Evolutionary conservation across 2,113 vertebrate species (phyloP), one percentile per base, ranked within the genome.

Genomic region (Heterotis niloticus): DNA sequence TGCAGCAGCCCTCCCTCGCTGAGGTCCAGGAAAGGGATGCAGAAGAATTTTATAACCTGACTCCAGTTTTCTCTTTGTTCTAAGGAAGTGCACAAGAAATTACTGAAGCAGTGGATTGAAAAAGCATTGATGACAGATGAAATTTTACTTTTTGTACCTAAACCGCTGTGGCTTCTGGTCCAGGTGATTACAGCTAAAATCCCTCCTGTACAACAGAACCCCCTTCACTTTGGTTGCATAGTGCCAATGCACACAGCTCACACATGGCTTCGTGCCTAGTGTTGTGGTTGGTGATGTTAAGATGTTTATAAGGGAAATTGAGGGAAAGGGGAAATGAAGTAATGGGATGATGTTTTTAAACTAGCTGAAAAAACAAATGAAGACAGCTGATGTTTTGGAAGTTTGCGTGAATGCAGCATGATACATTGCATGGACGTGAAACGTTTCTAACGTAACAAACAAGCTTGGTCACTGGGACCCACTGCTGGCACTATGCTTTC

Each of bases 251-350:
- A 71, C 23, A 20, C 12, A 54, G 44, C 34, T 51, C 69, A n/a
- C 23, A 51, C 51, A 34, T 71, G 69, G 18, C 44, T 9, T 71
- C 20, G n/a, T 12, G 20, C 20, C 29, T 23, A 29, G 67, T 69
- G 10, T 44, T 20, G 67, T 69, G 29, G 67, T 69, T 69, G 29
- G 67, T 69, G 34, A 17, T n/a, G 69, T 20, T 52, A n/a, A 72
- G 69, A 23, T 20, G 68, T 70, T 70, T 70, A 54, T 52, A 51
- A 72, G 44, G 18, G 54, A 54, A 72, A 72, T 72, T 18, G 54
- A 72, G 51, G 17, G 14, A 72, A 72, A 72, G 10, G 69, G 44
- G 69, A 72, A 72, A 72, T 72, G 69, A 72, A 20, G 44, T 54
- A 20, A 72, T 72, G 17, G 51, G 23, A 54, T 20, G 52, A 51